Evolutionary conservation across 2,797 vertebrate species (phyloP).

Genomic region (Anabas testudineus): DNA sequence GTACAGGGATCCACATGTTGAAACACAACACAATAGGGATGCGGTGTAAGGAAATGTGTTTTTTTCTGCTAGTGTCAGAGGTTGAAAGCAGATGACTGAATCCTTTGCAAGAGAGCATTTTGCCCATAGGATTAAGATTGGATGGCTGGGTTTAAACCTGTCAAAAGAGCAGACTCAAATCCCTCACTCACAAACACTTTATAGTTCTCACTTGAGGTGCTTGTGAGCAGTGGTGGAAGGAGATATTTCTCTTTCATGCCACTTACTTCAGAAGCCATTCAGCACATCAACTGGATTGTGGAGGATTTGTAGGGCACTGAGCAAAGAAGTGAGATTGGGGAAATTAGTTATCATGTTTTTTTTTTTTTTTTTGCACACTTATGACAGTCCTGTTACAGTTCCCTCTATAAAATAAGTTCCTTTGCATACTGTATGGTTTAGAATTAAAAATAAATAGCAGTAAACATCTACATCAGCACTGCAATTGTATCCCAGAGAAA

Average conservation of each 20-base stretch:
- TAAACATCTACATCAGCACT: slow-evolving; percentile 1
- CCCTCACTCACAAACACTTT: slow-evolving; percentile 82
- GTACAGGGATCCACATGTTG: slow-evolving; percentile 53
- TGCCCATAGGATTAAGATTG: slow-evolving; percentile 84
- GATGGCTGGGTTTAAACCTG: slow-evolving; percentile 84
- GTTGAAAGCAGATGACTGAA: slow-evolving; percentile 84
- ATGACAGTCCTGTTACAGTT: slow-evolving; percentile 34
- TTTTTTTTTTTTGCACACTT: slow-evolving; percentile 34
- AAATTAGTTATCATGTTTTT: slow-evolving; percentile 63
- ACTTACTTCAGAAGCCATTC: slow-evolving; percentile 80
- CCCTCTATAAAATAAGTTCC: slow-evolving; percentile 5
- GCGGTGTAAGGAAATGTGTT: slow-evolving; percentile 68
- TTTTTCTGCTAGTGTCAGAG: slow-evolving; percentile 78
- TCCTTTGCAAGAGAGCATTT: slow-evolving; percentile 81
- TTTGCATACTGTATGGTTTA: slow-evolving; percentile 14
- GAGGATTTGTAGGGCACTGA: slow-evolving; percentile 70
- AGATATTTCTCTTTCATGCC: slow-evolving; percentile 82
- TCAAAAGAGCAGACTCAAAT: slow-evolving; percentile 83
- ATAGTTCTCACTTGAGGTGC: slow-evolving; percentile 80
- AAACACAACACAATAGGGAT: slow-evolving; percentile 63
- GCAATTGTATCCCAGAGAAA: slow-evolving; percentile 9
- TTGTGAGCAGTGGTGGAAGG: slow-evolving; percentile 76
- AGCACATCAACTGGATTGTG: slow-evolving; percentile 78
- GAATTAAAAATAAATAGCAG: slow-evolving; percentile 12
- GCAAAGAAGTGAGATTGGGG: slow-evolving; percentile 56